Percentiles rank a stretch among this genome's conserved stretches.
Conservation (phyloP, 2,888 invertebrate species). For the Abscondita cerata region DNA sequence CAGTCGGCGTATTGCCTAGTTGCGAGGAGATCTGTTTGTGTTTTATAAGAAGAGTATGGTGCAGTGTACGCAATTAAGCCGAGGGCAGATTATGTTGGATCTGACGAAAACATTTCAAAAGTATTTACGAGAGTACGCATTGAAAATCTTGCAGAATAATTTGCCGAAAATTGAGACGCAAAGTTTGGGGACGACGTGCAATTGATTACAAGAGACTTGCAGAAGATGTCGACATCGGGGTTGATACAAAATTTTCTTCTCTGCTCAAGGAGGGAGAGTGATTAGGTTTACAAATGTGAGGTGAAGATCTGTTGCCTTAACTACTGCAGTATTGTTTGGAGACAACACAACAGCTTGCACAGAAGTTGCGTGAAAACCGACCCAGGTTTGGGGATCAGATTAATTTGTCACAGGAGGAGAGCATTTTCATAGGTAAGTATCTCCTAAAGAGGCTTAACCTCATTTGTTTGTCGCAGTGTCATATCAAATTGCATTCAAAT, state of each 20-base stretch:
- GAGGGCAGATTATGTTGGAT: slow-evolving; percentile 87
- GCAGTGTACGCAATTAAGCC: slow-evolving; percentile 93
- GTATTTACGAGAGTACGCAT: slow-evolving; percentile 73
- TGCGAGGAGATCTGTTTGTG: slow-evolving; percentile 96
- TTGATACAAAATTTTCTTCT: slow-evolving; percentile 83
- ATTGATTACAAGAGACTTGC: slow-evolving; percentile 70
- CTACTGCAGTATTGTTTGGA: slow-evolving; percentile 99
- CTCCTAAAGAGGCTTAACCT: too few relatives aligned
- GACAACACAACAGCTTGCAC: slow-evolving; percentile 92
- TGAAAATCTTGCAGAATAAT: slow-evolving; percentile 80
- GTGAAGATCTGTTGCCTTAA: slow-evolving; percentile 76
- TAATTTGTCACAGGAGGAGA: slow-evolving; percentile 86
- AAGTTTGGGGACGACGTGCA: slow-evolving; percentile 64
- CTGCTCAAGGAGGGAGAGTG: slow-evolving; percentile 84
- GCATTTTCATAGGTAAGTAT: slow-evolving; percentile 70
- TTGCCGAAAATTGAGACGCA: slow-evolving; percentile 69
- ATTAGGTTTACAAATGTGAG: slow-evolving; percentile 68
- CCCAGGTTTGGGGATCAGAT: slow-evolving; percentile 75
- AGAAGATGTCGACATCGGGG: slow-evolving; percentile 77
- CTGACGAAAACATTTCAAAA: slow-evolving; percentile 85
- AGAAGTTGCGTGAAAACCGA: slow-evolving; percentile 91
- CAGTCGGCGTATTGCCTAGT: slow-evolving; percentile 78
- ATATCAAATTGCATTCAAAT: slow-evolving; percentile 89
- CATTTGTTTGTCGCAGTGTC: slow-evolving; percentile 65
- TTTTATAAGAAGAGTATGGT: slow-evolving; percentile 98